Evolutionary conservation across 2,113 vertebrate species (phyloP), one percentile per base, ranked within the genome.

Genomic region (Eublepharis macularius): DNA sequence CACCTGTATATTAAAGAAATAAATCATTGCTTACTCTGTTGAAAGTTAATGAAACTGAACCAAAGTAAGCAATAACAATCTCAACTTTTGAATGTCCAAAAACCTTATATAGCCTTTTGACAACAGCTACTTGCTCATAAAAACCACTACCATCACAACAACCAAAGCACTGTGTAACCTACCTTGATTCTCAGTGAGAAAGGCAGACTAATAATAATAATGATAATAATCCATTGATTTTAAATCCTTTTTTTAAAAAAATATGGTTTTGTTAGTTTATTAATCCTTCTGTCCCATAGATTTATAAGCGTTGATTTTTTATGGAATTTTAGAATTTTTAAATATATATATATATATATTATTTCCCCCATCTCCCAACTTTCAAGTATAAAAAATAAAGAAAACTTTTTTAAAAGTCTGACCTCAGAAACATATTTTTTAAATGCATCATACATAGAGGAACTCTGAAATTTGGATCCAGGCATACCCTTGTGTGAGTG

Each of bases 61-160:
- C n/a, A 66, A 43, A 63, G 3, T 69, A 16, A 17, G 34, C 16
- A 39, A 6, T 70, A 36, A 39, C 34, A 60, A 84, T 80, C 54
- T 63, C 39, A 57, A 29, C 2, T 2, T 60, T 41, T 81, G 68
- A n/a, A 66, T 72, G 90, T 90, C n/a, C 47, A 88, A 49, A 72
- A 69, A 77, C 5, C 0, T 47, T 21, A 57, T 76, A 65, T 34
- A 34, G 68, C 88, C 87, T 83, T 49, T 57, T 75, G 47, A 54
- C 87, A 82, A 14, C 60, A 79, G 41, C 77, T 63, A 63, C 76
- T 81, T 51, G 13, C 74, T 60, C 0, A 0, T 45, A 84, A 89
- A 88, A 70, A 60, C 32, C 78, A 84, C 43, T 73, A 83, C 0
- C 45, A 70, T 0, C 63, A 4, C 70, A 70, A 5, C 8, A 2